Evolutionary conservation across 2,888 invertebrate species (phyloP).

Genomic region (Teleiodes luculella): DNA sequence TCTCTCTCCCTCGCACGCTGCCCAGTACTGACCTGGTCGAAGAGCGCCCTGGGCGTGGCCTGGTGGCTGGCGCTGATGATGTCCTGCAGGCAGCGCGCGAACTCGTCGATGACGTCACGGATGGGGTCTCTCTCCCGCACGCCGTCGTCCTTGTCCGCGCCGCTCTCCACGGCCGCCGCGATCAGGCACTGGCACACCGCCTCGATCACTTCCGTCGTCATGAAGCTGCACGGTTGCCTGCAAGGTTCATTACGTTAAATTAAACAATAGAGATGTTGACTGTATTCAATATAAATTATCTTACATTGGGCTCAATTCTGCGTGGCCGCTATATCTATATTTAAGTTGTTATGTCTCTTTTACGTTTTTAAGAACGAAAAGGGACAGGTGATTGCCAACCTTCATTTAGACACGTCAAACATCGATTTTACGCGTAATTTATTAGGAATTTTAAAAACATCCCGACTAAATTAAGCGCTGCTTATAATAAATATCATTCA

Average conservation of each 20-base stretch:
- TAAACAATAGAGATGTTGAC: too few species aligned
- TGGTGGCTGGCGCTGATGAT: slow-evolving; percentile 82
- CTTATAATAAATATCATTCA: too few species aligned
- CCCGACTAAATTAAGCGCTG: too few species aligned
- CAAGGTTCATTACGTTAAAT: not conserved
- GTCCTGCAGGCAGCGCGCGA: slow-evolving; percentile 95
- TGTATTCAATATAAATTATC: too few species aligned
- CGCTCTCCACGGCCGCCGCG: slow-evolving; percentile 93
- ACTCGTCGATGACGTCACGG: slow-evolving; percentile 92
- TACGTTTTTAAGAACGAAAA: too few species aligned
- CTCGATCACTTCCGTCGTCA: slow-evolving; percentile 96
- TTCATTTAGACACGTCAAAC: too few species aligned
- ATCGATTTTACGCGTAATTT: too few species aligned
- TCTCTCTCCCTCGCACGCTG: not conserved
- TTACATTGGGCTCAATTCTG: too few species aligned
- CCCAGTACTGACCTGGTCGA: slow-evolving; percentile 34
- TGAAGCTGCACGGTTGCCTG: slow-evolving; percentile 92
- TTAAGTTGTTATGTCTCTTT: too few species aligned
- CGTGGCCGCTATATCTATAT: too few species aligned
- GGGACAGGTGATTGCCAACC: too few species aligned
- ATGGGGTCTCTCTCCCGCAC: slow-evolving; percentile 47
- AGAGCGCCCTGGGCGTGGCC: slow-evolving; percentile 28
- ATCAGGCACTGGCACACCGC: slow-evolving; percentile 97
- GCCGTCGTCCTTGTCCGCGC: slow-evolving; percentile 84
- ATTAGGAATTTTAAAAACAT: too few species aligned